Conservation (phyloP, 2,797 vertebrate genomes). For the Thamnophis elegans region DNA sequence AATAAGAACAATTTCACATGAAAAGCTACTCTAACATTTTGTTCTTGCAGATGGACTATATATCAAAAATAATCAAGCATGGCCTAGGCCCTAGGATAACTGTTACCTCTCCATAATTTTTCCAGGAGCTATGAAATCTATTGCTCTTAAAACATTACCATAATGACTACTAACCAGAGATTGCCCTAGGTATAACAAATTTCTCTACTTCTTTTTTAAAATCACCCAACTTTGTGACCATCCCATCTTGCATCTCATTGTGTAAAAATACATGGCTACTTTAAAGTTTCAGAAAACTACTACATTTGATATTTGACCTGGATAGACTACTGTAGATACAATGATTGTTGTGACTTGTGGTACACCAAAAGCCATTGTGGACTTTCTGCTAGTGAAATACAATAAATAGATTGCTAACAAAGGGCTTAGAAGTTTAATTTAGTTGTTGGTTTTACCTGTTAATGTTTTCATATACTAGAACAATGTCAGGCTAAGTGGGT, state of each 20-base stretch:
- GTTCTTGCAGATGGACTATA: not conserved
- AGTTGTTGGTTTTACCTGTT: not conserved
- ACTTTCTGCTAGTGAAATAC: not conserved
- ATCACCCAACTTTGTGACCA: not conserved
- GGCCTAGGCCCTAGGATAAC: not conserved
- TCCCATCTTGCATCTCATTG: not conserved
- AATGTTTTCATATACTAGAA: not conserved
- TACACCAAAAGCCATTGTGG: not conserved
- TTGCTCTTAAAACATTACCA: not conserved
- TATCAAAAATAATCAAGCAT: not conserved
- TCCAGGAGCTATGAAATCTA: not conserved
- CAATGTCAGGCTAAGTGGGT: not conserved
- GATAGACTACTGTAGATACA: not conserved
- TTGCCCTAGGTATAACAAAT: not conserved
- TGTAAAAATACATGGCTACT: not conserved
- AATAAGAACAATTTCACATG: not conserved
- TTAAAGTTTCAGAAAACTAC: not conserved
- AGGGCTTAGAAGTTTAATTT: not conserved
- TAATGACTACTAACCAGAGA: not conserved
- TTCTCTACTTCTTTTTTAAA: not conserved
- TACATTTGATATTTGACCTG: not conserved
- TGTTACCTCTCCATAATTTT: not conserved
- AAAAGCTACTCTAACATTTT: not conserved
- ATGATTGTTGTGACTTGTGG: not conserved
- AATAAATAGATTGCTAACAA: not conserved